Conservation (phyloP, 2,888 invertebrate genomes). For the Tinea trinotella region DNA sequence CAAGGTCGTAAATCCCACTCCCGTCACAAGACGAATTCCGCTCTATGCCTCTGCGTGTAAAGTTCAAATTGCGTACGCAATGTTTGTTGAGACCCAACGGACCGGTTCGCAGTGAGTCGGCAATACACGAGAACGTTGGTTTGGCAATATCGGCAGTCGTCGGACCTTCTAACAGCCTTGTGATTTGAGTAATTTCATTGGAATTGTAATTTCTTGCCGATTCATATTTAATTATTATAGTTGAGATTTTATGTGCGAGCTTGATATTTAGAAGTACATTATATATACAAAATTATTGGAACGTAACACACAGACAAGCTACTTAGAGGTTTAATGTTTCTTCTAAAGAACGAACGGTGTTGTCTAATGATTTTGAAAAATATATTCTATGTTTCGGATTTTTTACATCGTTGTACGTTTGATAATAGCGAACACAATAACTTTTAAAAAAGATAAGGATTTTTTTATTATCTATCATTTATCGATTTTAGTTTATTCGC, state of each 20-base stretch:
- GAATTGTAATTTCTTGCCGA: slow-evolving; percentile 14
- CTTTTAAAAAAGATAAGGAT: too few relatives aligned
- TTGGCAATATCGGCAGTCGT: slow-evolving; percentile 34
- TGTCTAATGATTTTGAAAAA: too few relatives aligned
- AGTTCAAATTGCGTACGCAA: slow-evolving; percentile 5
- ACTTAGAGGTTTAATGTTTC: too few relatives aligned
- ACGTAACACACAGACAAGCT: not conserved
- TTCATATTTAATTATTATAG: slow-evolving; percentile 15
- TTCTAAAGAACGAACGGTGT: too few relatives aligned
- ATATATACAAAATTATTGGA: not conserved
- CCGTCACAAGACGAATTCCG: slow-evolving; percentile 29
- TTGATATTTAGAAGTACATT: too few relatives aligned
- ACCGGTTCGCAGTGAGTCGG: slow-evolving; percentile 21
- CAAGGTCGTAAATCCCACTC: slow-evolving; percentile 47
- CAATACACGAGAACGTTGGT: slow-evolving; percentile 40
- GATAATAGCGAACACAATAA: too few relatives aligned
- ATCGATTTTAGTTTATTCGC: too few relatives aligned
- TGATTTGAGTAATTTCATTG: slow-evolving; percentile 13
- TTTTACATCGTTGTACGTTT: too few relatives aligned
- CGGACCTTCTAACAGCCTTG: slow-evolving; percentile 36
- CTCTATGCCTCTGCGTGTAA: slow-evolving; percentile 28
- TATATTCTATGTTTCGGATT: too few relatives aligned
- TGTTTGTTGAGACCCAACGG: slow-evolving; percentile 11
- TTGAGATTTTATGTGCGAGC: not conserved
- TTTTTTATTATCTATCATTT: too few relatives aligned